Base-by-base conservation (phyloP, 92 coral and sea anemone genomes). In the Isaurus tuberculatus region DNA sequence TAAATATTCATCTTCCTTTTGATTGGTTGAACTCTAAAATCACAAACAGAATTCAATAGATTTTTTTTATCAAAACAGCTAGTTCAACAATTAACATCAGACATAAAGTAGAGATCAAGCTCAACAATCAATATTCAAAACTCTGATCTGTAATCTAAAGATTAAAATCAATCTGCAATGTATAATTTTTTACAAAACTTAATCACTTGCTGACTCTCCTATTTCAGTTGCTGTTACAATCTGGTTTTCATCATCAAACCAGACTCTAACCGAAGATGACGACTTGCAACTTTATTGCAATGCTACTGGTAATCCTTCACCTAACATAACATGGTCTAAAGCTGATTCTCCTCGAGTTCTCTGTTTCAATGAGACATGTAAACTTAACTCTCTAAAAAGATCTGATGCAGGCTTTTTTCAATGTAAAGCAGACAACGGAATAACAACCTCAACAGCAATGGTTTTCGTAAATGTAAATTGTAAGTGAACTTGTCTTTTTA, bases 281-380 rank as follows among this genome's bases (percentile, higher is more conserved):
- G 43, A 25, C 7, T 16, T 57, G 23, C 51, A 32, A 13, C 69
- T 77, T 58, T 77, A 77, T 65, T 77, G 82, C 53, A 77, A 77
- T 14, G 82, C 82, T 23, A 57, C 69, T 57, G 82, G 69, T 4
- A 58, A 34, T 14, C 82, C 82, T 26, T 25, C 25, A 6, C 70
- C 82, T 6, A 77, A 77, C 30, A 77, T 77, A 34, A 34, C 53
- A 30, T 77, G 82, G 82, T 32, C 58, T 33, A 57, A 58, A 43
- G 14, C 0, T 25, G 69, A 28, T 17, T 77, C 70, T 14, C 28
- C 0, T 28, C 78, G 44, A 15, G 22, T 49, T 43, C 32, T 77
- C 19, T 19, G 55, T 58, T 29, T 19, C 10, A 49, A 67, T 11
- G 57, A 58, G 55, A 58, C 49, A 16, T 37, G 33, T 36, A 58